Conservation (phyloP, 1,140 invertebrate species). For the Sminthurides bifidus region DNA sequence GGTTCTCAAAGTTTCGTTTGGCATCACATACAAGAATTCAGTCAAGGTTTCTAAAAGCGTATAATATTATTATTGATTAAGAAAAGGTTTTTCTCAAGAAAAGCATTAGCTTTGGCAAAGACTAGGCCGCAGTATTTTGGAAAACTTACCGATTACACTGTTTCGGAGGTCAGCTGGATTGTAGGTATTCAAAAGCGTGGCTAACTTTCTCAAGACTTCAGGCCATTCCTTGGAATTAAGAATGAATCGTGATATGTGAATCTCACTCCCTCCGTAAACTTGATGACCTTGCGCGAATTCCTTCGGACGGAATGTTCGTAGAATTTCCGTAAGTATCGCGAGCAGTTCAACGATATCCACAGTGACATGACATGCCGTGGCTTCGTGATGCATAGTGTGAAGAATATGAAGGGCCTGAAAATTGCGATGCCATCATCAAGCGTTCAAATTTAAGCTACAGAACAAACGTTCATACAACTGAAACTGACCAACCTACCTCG, state of each 20-base stretch:
- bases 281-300: constrained; percentile 22
- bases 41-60: constrained; percentile 59
- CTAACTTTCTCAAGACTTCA: constrained; percentile 67
- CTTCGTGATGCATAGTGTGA: constrained; percentile 87
- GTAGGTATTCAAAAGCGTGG: constrained; percentile 78
- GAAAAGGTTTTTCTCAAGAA: too few species aligned
- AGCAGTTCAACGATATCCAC: constrained; percentile 71
- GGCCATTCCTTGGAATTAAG: constrained; percentile 58
- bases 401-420: constrained; percentile 69
- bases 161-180: constrained; percentile 73
- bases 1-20: constrained; percentile 64
- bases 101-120: neutral
- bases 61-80: too few species aligned
- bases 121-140: neutral
- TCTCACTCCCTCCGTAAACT: constrained; percentile 31
- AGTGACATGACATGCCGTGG: constrained; percentile 73
- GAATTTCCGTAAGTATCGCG: constrained; percentile 46
- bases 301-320: constrained; percentile 26
- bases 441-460: constrained; percentile 1
- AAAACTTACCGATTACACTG: constrained; percentile 54
- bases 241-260: constrained; percentile 36
- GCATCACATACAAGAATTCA: constrained; percentile 70
- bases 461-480: neutral
- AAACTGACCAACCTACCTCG: constrained; percentile 47
- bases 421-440: neutral